Base-by-base conservation (phyloP, 1,140 invertebrate species). In the Carposina sasakii region DNA sequence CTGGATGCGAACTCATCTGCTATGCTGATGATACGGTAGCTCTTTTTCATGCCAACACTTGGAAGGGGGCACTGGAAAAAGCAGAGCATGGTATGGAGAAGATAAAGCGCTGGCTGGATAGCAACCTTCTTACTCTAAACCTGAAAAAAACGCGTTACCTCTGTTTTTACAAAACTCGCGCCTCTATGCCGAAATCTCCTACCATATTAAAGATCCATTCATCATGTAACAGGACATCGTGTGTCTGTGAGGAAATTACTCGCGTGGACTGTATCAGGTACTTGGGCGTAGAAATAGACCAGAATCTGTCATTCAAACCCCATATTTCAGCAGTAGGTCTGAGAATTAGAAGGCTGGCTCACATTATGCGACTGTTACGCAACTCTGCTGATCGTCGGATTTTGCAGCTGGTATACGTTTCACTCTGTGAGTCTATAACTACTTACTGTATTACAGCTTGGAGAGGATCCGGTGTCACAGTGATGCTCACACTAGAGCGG, bases 1-100 rank as follows among this genome's bases (percentile, higher is more conserved):
- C 9, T 40, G 24, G 52, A 15, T 31, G 41, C 4, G 28, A 57
- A 5, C 30, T 61, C 3, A 9, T 56, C 4, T 56, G 41, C n/a
- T 60, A 56, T 40, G 53, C 49, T 9, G 50, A 60, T 28, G 58
- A 61, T 28, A 61, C 54, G 12, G 54, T 34, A 0, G 33, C 57
- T 26, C 15, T 57, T 13, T 54, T 57, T 19, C 15, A 51, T 12
- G 54, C 24, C 16, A 19, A 16, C 3, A 20, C 24, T 6, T 61
- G 54, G 54, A 15, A 40, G 5, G 23, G 41, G 9, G 41, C 31
- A 8, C 13, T 30, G 15, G 1, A n/a, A 2, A 15, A 6, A 9
- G 52, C 44, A 1, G 43, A 61, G 23, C n/a, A 3, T 26, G 44
- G 28, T 10, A n/a, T 30, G 6, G 15, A 30, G 6, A 8, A 2